These are phyloP conservation scores for Bubo blakistoni DNA, from an alignment of 2,113 vertebrate species.

Conservation along the genomic window DNA sequence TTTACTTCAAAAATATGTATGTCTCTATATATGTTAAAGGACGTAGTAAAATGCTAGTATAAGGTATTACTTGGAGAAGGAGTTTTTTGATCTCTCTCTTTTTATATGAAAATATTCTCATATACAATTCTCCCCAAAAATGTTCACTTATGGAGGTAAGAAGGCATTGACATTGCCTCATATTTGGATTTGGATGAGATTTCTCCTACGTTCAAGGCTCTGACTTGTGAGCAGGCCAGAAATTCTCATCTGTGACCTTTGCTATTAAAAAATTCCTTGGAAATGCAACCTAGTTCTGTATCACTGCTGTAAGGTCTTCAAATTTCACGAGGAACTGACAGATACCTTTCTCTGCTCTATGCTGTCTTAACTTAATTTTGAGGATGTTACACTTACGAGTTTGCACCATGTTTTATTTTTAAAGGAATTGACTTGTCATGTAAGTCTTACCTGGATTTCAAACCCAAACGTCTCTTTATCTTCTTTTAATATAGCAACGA, in stretches of 20 bases:
- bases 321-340: not conserved
- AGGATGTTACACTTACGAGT: not conserved
- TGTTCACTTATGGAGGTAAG: not conserved
- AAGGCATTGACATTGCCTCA: not conserved
- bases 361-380: not conserved
- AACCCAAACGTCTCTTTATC: slow-evolving; percentile 93
- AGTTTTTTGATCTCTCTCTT: not conserved
- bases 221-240: not conserved
- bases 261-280: not conserved
- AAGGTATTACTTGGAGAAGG: not conserved
- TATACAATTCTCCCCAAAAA: not conserved
- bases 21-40: not conserved
- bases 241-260: not conserved
- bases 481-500: slow-evolving; percentile 81
- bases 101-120: not conserved
- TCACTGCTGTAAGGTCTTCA: not conserved
- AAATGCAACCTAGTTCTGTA: not conserved
- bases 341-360: not conserved
- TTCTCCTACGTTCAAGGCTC: not conserved
- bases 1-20: not conserved
- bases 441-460: slow-evolving; percentile 90
- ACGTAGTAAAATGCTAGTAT: not conserved
- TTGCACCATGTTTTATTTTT: not conserved
- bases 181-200: not conserved
- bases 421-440: not conserved